A percentile compares a stretch with the other conserved stretches of the same genome.
Evolutionary conservation across 1,140 invertebrate species (phyloP).

Genomic region (Drosophila watanabei): DNA sequence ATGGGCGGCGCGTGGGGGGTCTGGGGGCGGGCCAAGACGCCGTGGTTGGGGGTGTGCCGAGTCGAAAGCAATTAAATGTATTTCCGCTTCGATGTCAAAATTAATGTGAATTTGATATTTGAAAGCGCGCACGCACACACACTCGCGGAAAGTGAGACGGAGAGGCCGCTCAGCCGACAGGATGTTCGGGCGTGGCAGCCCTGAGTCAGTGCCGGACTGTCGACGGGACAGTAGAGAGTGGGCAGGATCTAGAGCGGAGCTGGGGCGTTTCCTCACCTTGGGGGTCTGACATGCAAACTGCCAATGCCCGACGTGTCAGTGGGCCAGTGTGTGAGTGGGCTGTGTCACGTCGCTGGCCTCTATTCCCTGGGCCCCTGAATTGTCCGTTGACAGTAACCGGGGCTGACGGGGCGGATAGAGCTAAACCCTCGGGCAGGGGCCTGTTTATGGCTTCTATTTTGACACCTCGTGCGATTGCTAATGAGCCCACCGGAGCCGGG

Average conservation of each 20-base stretch:
- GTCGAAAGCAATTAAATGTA: slow-evolving; percentile 80
- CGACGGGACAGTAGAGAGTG: slow-evolving; percentile 15
- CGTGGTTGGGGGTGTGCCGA: slow-evolving; percentile 13
- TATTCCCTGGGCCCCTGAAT: slow-evolving; percentile 12
- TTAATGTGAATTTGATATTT: slow-evolving; percentile 81
- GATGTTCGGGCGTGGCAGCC: slow-evolving; percentile 42
- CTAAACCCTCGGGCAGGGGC: slow-evolving; percentile 2
- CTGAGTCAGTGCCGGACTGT: slow-evolving; percentile 57
- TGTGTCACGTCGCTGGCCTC: slow-evolving; percentile 10
- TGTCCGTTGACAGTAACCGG: slow-evolving; percentile 55
- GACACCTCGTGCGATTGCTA: slow-evolving; percentile 55
- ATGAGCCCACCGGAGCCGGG: slow-evolving; percentile 38
- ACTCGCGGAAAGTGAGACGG: slow-evolving; percentile 18
- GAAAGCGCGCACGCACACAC: slow-evolving; percentile 58
- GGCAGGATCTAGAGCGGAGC: not conserved
- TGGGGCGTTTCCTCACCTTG: slow-evolving; percentile 58
- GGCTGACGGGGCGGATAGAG: slow-evolving; percentile 14
- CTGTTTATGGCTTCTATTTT: slow-evolving; percentile 38
- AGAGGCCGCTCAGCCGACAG: slow-evolving; percentile 8
- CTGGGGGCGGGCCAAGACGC: slow-evolving; percentile 1
- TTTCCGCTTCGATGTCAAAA: slow-evolving; percentile 81
- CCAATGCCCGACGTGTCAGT: slow-evolving; percentile 20
- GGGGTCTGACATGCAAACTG: slow-evolving; percentile 60
- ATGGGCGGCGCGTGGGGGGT: not conserved
- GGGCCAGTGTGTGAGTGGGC: slow-evolving; percentile 4